Percentiles rank a stretch among this genome's conserved stretches.
Conservation (phyloP, 2,797 vertebrate species). For the Artibeus jamaicensis region DNA sequence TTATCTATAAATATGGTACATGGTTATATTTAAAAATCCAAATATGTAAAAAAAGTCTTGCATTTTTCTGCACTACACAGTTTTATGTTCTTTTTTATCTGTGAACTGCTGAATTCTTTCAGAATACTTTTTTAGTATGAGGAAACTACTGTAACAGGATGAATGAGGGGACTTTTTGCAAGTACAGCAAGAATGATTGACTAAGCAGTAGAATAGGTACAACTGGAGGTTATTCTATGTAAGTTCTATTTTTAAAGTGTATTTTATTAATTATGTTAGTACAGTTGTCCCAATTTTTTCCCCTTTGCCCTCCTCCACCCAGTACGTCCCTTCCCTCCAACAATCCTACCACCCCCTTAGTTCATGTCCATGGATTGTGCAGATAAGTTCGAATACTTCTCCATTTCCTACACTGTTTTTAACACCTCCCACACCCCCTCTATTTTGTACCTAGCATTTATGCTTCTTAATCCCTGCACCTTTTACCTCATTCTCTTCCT, state of each 20-base stretch:
- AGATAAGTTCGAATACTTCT: no score
- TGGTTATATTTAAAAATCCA: background rate
- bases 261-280: no score
- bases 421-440: no score
- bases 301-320: no score
- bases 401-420: no score
- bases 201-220: background rate
- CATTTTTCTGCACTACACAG: background rate
- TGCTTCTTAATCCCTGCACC: no score
- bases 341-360: no score
- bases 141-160: background rate
- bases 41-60: background rate
- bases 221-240: background rate
- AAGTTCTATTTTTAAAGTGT: background rate
- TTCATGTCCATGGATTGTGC: no score
- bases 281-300: no score
- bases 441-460: no score
- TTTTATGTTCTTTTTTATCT: background rate
- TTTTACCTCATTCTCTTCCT: no score
- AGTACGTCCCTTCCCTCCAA: no score
- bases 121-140: background rate
- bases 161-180: background rate
- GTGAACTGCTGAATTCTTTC: background rate
- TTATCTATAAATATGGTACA: background rate
- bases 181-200: background rate